Conservation (phyloP, 2,888 invertebrate genomes). For the Agapetus fuscipes region DNA sequence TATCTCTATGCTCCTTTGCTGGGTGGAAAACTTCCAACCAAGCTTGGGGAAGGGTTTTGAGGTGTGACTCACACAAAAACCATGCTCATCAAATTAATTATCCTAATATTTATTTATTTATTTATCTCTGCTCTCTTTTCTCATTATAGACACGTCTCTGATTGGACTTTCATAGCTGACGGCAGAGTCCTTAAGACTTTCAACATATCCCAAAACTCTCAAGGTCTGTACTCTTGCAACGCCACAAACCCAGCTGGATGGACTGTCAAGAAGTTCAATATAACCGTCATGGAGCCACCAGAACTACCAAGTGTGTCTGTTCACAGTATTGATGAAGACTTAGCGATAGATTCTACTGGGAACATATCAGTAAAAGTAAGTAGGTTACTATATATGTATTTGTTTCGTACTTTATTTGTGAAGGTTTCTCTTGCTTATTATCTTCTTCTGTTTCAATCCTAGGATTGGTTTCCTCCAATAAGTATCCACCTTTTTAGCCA, state of each 20-base stretch:
- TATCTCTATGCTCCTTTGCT: no score
- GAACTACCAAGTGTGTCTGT: slow-evolving; percentile 3
- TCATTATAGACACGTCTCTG: slow-evolving; percentile 20
- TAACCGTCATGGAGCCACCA: slow-evolving; percentile 36
- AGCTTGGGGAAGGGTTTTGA: no score
- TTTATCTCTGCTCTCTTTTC: no score
- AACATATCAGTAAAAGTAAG: slow-evolving; percentile 27
- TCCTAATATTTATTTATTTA: no score
- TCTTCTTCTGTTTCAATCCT: no score
- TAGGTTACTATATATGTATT: background rate
- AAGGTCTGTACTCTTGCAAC: slow-evolving; percentile 47
- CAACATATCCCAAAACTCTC: slow-evolving; percentile 29
- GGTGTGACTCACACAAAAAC: no score
- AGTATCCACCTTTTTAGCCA: no score
- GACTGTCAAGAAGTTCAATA: slow-evolving; percentile 39
- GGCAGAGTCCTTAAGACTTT: slow-evolving; percentile 25
- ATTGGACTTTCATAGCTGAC: slow-evolving; percentile 29
- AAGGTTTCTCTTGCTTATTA: no score
- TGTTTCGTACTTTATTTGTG: no score
- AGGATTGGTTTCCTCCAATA: no score
- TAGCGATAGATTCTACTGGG: slow-evolving; percentile 5
- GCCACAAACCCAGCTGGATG: slow-evolving; percentile 52
- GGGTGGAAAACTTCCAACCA: no score
- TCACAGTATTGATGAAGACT: background rate
- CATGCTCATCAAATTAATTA: no score